Evolutionary conservation across 2,888 invertebrate genomes (phyloP).

Genomic region (Pristionchus mayeri): DNA sequence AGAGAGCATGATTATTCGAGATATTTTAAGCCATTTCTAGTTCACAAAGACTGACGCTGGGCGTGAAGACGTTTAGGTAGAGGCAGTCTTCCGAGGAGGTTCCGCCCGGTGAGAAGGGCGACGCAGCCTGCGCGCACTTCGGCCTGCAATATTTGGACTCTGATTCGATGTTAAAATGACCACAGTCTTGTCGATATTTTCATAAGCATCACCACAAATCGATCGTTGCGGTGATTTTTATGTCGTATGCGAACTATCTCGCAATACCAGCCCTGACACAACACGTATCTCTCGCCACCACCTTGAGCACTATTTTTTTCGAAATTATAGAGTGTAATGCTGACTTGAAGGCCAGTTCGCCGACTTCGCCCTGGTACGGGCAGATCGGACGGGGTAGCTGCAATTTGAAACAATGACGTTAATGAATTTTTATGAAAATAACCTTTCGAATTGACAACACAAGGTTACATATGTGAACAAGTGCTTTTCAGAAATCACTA

Average conservation of each 20-base stretch:
- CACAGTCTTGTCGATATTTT: no score
- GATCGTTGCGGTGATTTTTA: no score
- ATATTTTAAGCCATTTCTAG: not conserved
- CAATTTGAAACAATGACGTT: not conserved
- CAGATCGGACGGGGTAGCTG: constrained; percentile 23
- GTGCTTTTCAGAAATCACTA: no score
- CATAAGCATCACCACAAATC: no score
- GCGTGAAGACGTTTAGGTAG: constrained; percentile 22
- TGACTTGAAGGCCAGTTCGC: not conserved
- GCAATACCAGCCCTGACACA: no score
- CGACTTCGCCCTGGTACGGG: constrained; percentile 2
- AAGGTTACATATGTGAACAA: no score
- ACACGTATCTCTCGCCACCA: no score
- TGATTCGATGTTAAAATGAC: no score
- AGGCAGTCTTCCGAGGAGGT: not conserved
- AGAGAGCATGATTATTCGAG: no score
- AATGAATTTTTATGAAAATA: not conserved
- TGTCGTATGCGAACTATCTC: no score
- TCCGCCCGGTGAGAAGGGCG: constrained; percentile 14
- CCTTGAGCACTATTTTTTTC: not conserved
- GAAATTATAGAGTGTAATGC: not conserved
- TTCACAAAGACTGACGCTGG: not conserved
- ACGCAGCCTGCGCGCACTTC: not conserved
- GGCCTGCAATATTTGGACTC: not conserved
- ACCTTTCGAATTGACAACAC: not conserved